Evolutionary conservation across 2,888 invertebrate genomes (phyloP), one percentile per base, ranked within the genome.

Genomic region (Antitype chi): DNA sequence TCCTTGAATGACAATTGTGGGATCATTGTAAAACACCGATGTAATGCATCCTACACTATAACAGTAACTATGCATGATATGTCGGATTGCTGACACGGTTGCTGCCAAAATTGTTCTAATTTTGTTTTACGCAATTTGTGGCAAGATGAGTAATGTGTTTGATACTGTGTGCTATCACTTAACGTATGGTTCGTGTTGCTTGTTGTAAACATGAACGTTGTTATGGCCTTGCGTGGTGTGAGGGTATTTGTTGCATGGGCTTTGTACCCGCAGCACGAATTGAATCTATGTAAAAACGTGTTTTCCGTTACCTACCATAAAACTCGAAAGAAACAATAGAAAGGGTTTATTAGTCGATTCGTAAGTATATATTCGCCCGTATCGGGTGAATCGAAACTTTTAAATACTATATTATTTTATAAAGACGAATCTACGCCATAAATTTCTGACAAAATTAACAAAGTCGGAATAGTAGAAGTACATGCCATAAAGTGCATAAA

Each of bases 1-100:
- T 82, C 91, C 90, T 92, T 91, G 92, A 83, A 59, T 84, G 88
- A 87, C 88, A 89, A 90, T 89, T 87, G 85, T 74, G 55, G 71
- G 78, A 25, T 81, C 60, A 62, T 74, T 74, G 63, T 64, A 23
- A 83, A 59, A 60, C 86, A 55, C 76, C 88, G 74, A 85, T 88
- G 89, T 79, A 88, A 76, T 74, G 74, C 70, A 69, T 67, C 55
- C 49, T 60, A 49, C 63, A 70, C 2, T 69, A 47, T 78, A 82
- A 86, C 68, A 66, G 57, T 69, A 59, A 70, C 55, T 78, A 64
- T 80, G 59, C 64, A 70, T 11, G 63, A 69, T 64, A 70, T 76
- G 79, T 78, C 78, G 64, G 74, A 87, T 81, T 52, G 55, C 70
- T 73, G 82, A 84, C 74, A 55, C 55, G 60, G 25, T 62, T 73